Conservation (phyloP, 2,113 vertebrate genomes). For the Chunga burmeisteri region DNA sequence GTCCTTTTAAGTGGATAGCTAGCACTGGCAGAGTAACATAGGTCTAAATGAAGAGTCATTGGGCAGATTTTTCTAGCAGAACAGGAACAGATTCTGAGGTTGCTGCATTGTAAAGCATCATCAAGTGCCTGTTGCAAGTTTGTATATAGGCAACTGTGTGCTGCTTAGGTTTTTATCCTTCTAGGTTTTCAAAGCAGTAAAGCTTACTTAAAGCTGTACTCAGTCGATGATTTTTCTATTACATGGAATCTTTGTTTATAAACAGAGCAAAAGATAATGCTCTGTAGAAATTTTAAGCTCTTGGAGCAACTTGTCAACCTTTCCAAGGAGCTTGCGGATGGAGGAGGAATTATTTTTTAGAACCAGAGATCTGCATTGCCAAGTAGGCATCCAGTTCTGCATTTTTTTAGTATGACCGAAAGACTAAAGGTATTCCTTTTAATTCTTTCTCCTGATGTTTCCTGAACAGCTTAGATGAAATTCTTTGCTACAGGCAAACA, state of each 20-base stretch:
- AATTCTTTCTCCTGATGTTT: background rate
- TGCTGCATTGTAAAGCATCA: background rate
- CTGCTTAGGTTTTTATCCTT: background rate
- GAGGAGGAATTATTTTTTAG: background rate
- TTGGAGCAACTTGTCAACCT: background rate
- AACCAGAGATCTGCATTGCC: background rate
- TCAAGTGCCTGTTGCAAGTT: background rate
- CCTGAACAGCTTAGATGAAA: background rate
- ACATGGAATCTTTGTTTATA: background rate
- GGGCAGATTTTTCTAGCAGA: background rate
- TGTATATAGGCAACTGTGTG: fast-evolving
- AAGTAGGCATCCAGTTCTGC: background rate
- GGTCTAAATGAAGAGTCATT: background rate
- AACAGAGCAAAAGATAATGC: background rate
- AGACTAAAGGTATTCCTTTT: background rate
- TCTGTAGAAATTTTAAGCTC: background rate
- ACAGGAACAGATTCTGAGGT: background rate
- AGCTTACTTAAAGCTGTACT: background rate
- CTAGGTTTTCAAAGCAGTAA: background rate
- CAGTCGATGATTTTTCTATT: background rate
- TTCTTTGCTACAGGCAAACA: background rate
- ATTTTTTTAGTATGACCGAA: background rate
- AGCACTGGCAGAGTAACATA: background rate
- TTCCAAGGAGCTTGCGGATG: background rate
- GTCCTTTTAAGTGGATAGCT: background rate